Evolutionary conservation across 2,888 invertebrate species (phyloP).

Genomic region (Acrocyrtus sp.): DNA sequence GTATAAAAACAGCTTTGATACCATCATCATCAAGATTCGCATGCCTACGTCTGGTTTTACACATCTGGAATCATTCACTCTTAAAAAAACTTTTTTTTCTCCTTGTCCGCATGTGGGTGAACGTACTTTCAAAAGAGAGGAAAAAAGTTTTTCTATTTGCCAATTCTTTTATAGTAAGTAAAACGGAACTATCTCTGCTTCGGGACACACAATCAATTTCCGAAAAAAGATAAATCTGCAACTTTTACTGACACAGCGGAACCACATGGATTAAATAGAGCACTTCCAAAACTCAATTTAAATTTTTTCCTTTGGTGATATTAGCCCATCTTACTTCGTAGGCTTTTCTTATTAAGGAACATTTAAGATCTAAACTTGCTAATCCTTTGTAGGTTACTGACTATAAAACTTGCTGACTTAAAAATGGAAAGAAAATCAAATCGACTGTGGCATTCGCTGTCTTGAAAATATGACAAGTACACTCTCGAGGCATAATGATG

Average conservation of each 20-base stretch:
- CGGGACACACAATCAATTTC: conserved; percentile 46
- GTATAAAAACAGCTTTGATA: no score
- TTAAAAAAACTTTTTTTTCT: conserved; percentile 2
- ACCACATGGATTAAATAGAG: not conserved
- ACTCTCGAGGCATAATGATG: no score
- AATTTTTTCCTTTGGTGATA: no score
- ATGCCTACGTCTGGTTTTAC: no score
- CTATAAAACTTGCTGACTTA: no score
- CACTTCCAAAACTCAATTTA: not conserved
- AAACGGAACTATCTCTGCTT: conserved; percentile 15
- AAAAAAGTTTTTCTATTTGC: conserved; percentile 22
- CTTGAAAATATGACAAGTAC: no score
- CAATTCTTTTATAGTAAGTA: not conserved
- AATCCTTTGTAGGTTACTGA: no score
- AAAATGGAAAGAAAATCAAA: no score
- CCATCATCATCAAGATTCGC: not conserved
- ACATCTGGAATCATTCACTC: not conserved
- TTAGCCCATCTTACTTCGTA: no score
- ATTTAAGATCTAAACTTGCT: no score
- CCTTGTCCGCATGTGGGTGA: not conserved
- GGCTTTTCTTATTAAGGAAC: no score
- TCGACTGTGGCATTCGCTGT: no score
- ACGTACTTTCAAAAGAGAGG: not conserved
- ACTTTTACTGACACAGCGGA: conserved; percentile 42
- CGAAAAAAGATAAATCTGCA: conserved; percentile 26